Conservation (phyloP, 2,888 invertebrate species). For the Leptura quadrifasciata region DNA sequence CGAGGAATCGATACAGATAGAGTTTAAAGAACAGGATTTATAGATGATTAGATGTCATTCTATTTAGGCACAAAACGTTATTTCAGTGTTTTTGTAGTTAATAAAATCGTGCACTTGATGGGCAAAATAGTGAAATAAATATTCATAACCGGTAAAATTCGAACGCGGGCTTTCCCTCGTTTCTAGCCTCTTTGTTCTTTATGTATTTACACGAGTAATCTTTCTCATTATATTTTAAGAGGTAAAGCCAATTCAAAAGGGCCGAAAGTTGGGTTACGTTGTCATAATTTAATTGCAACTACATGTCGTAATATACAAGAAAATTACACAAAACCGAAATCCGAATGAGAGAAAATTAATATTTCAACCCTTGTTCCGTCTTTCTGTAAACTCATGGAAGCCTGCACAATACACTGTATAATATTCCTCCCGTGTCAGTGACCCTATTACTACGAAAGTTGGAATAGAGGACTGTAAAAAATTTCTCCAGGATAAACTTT, state of each 20-base stretch:
- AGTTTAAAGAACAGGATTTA: too few relatives aligned
- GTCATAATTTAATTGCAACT: conserved; percentile 34
- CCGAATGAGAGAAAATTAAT: conserved; percentile 27
- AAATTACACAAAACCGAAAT: conserved; percentile 37
- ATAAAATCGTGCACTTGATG: not conserved
- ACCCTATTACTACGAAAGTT: conserved; percentile 18
- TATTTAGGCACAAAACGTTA: not conserved
- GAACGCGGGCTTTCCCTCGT: not conserved
- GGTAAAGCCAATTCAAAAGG: not conserved
- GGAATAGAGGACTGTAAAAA: conserved; percentile 26
- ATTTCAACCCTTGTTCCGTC: conserved; percentile 13
- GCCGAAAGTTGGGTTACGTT: conserved; percentile 26
- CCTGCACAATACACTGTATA: conserved; percentile 26
- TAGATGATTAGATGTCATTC: not conserved
- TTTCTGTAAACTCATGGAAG: conserved; percentile 2
- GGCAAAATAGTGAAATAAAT: not conserved
- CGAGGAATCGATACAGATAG: too few relatives aligned
- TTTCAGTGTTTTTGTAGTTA: not conserved
- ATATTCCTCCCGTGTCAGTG: conserved; percentile 8
- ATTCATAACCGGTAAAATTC: not conserved
- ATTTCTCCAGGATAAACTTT: conserved; percentile 15
- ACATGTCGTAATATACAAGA: conserved; percentile 14
- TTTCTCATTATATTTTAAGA: not conserved
- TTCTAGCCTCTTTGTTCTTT: not conserved
- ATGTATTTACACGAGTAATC: not conserved